A percentile compares a stretch with the other conserved stretches of the same genome.
These are phyloP conservation scores for Odontocerum albicorne DNA, from an alignment of 2,888 invertebrate species.

Conservation along the genomic window DNA sequence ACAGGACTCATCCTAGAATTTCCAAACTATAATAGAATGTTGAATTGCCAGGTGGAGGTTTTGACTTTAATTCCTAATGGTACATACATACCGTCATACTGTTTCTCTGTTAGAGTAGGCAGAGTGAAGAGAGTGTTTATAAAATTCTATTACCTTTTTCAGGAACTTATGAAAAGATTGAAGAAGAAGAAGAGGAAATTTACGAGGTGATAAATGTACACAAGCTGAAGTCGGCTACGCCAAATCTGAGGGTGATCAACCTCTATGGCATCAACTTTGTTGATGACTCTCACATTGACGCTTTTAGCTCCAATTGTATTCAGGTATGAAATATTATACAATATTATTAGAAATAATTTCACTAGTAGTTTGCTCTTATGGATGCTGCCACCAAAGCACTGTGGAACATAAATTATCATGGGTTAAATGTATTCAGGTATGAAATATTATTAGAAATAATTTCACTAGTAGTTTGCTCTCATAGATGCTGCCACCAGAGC, in stretches of 20 bases:
- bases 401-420: neutral
- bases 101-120: no score
- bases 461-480: neutral
- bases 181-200: constrained; percentile 99
- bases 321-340: constrained; percentile 56
- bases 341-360: neutral
- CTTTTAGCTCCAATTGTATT: constrained; percentile 95
- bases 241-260: constrained; percentile 96
- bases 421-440: constrained; percentile 73
- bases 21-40: no score
- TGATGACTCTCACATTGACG: constrained; percentile 98
- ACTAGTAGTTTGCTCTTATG: neutral
- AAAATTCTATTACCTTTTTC: no score
- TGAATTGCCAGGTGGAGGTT: no score
- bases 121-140: no score
- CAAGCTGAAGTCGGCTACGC: constrained; percentile 96
- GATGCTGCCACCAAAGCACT: neutral
- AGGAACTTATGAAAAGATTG: constrained; percentile 96
- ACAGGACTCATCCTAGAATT: no score
- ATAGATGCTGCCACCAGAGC: neutral
- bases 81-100: no score
- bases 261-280: constrained; percentile 98
- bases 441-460: neutral
- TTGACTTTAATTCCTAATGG: no score
- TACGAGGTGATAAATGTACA: constrained; percentile 99